Evolutionary conservation across 2,113 vertebrate genomes (phyloP).

Genomic region (Engraulis encrasicolus): DNA sequence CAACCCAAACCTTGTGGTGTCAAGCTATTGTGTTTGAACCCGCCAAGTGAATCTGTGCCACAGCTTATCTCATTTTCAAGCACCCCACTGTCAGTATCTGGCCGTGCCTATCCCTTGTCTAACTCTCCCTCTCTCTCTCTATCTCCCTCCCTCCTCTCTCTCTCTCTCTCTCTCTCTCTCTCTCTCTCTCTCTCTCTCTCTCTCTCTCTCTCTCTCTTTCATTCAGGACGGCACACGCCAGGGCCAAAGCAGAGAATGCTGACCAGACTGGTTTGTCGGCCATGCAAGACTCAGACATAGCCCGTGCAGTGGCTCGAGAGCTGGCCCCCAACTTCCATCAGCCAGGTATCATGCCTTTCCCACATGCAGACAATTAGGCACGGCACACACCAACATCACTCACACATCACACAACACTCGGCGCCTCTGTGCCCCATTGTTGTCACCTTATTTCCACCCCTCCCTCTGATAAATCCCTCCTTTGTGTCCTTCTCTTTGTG

Average conservation of each 20-base stretch:
- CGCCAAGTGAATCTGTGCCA: neutral
- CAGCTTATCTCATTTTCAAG: constrained; percentile 1
- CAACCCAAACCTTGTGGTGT: neutral
- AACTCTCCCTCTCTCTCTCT: neutral
- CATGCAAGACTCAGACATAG: constrained; percentile 90
- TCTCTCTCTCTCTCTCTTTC: constrained; percentile 57
- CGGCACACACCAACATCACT: neutral
- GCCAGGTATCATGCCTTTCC: constrained; percentile 90
- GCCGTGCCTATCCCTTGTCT: neutral
- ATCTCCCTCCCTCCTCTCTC: constrained; percentile 10
- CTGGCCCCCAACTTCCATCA: constrained; percentile 94
- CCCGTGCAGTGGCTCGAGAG: constrained; percentile 89
- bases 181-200: neutral
- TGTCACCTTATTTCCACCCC: neutral
- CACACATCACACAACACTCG: neutral
- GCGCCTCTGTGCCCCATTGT: neutral
- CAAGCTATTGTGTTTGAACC: neutral
- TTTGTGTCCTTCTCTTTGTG: constrained; percentile 41
- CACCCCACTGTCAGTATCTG: neutral
- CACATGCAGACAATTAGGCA: neutral
- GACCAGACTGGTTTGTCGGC: constrained; percentile 89
- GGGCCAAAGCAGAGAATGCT: constrained; percentile 90
- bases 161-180: neutral
- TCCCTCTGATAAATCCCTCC: neutral
- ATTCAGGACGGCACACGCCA: constrained; percentile 89